Conservation (phyloP, 1,140 invertebrate species). For the Drosophila suzukii region DNA sequence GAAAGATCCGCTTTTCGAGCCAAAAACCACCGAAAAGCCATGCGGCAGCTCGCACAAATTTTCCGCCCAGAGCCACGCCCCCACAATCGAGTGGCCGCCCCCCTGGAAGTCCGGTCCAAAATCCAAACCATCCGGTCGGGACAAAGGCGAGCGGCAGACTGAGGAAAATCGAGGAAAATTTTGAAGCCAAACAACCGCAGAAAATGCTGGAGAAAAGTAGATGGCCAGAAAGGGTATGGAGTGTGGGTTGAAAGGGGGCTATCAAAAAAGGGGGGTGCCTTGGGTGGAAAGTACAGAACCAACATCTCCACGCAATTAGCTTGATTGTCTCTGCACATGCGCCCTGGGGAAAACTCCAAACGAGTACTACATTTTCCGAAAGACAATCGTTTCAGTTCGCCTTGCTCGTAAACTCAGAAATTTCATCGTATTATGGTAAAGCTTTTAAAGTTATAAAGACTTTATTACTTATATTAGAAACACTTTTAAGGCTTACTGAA, state of each 20-base stretch:
- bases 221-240: neutral
- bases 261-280: neutral
- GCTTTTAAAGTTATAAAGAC: neutral
- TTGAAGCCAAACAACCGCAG: conserved; percentile 28
- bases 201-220: conserved; percentile 23
- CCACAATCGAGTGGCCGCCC: neutral
- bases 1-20: conserved; percentile 84
- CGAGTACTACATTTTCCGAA: conserved; percentile 13
- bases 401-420: conserved; percentile 2
- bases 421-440: conserved; percentile 1
- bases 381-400: conserved; percentile 7
- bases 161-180: conserved; percentile 28
- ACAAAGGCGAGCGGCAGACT: conserved; percentile 44
- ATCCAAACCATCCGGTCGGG: conserved; percentile 29
- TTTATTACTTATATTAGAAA: neutral
- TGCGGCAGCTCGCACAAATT: conserved; percentile 43
- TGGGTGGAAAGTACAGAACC: conserved; percentile 4
- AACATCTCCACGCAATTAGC: conserved; percentile 66
- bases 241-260: neutral
- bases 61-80: conserved; percentile 25
- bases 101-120: conserved; percentile 19
- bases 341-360: conserved; percentile 23
- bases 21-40: conserved; percentile 47
- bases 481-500: neutral
- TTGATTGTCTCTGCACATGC: conserved; percentile 75